Conservation (phyloP, 2,113 vertebrate genomes). For the Martes martes region DNA sequence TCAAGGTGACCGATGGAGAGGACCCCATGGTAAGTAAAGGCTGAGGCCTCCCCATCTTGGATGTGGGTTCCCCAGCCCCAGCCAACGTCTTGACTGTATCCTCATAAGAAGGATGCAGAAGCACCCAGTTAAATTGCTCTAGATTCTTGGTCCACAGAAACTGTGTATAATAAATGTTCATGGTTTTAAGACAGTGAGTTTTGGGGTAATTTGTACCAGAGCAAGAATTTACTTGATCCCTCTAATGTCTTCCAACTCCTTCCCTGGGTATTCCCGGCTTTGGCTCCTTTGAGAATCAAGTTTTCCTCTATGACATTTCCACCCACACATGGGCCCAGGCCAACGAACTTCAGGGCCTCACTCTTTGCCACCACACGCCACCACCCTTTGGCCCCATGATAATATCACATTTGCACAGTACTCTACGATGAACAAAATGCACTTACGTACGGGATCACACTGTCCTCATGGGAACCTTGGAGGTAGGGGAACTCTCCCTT, state of each 20-base stretch:
- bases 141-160: background rate
- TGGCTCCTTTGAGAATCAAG: background rate
- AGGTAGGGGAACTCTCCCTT: background rate
- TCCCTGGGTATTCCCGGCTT: background rate
- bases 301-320: background rate
- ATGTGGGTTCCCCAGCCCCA: background rate
- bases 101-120: background rate
- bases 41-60: background rate
- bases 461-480: background rate
- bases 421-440: background rate
- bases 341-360: background rate
- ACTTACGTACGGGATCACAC: too few relatives aligned
- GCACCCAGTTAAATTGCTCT: background rate
- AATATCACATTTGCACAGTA: fast-evolving
- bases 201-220: background rate
- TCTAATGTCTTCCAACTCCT: background rate
- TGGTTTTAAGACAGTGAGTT: background rate
- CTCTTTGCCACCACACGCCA: fast-evolving
- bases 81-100: background rate
- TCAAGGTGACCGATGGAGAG: background rate
- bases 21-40: fast-evolving
- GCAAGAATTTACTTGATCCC: background rate
- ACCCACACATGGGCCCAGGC: background rate
- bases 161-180: too few relatives aligned
- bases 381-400: background rate